Conservation (phyloP, 2,113 vertebrate species). For the Echinops telfairi region DNA sequence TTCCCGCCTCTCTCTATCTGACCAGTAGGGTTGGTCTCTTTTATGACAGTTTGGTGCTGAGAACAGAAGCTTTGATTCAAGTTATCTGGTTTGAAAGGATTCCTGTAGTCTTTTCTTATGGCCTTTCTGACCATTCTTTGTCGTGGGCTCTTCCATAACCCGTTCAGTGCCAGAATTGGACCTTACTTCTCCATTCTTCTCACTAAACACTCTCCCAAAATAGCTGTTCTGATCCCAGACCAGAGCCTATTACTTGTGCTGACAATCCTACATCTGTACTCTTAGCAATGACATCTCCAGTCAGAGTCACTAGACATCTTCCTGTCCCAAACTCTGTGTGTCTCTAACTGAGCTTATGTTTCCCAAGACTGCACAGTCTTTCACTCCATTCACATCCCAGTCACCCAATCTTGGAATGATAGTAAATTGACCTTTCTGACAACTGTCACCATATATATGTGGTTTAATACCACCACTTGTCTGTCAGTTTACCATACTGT, state of each 20-base stretch:
- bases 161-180: background rate
- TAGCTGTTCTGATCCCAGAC: background rate
- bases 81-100: background rate
- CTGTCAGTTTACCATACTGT: too few relatives aligned
- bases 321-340: too few relatives aligned
- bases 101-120: background rate
- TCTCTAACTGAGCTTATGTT: too few relatives aligned
- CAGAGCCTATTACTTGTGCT: fast-evolving
- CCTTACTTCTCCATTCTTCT: background rate
- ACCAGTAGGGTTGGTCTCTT: too few relatives aligned
- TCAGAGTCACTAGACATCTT: background rate
- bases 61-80: background rate
- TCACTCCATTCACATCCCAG: too few relatives aligned
- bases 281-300: background rate
- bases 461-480: too few relatives aligned
- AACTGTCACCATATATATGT: too few relatives aligned
- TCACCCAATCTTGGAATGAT: too few relatives aligned
- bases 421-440: too few relatives aligned
- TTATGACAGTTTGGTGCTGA: background rate
- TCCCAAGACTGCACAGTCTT: too few relatives aligned
- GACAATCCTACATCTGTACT: background rate
- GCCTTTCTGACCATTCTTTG: background rate
- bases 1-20: too few relatives aligned
- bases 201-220: background rate
- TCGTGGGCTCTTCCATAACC: background rate